These are phyloP conservation scores for Emys orbicularis DNA, from an alignment of 2,797 vertebrate genomes.

Conservation along the genomic window DNA sequence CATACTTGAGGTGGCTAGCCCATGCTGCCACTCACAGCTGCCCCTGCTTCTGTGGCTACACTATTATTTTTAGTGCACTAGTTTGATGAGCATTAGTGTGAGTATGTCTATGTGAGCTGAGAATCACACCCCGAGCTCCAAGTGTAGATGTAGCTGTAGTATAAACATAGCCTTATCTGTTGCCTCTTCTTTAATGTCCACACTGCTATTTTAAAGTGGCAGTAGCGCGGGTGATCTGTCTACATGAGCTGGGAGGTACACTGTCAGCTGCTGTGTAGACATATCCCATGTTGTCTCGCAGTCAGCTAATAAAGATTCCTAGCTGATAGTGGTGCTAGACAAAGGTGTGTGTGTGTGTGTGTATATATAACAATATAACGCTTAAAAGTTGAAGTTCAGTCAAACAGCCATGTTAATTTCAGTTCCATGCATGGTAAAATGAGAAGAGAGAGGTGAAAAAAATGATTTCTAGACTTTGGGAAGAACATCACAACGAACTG, in stretches of 20 bases:
- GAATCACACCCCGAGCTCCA: neutral
- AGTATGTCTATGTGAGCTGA: neutral
- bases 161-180: neutral
- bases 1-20: neutral
- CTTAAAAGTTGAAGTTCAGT: neutral
- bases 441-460: neutral
- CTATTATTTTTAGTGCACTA: neutral
- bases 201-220: neutral
- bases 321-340: neutral
- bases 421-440: neutral
- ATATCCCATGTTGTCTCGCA: neutral
- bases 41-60: neutral
- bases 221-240: no score
- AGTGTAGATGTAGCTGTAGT: neutral
- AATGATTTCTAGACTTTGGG: neutral
- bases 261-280: neutral
- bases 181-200: neutral
- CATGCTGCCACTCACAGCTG: neutral
- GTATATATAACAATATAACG: no score
- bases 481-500: neutral
- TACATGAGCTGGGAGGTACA: no score
- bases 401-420: neutral
- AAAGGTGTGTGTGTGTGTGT: no score
- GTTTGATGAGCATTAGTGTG: neutral
- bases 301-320: neutral